Conservation (phyloP, 1,140 invertebrate genomes). For the Anagrus nilaparvatae region DNA sequence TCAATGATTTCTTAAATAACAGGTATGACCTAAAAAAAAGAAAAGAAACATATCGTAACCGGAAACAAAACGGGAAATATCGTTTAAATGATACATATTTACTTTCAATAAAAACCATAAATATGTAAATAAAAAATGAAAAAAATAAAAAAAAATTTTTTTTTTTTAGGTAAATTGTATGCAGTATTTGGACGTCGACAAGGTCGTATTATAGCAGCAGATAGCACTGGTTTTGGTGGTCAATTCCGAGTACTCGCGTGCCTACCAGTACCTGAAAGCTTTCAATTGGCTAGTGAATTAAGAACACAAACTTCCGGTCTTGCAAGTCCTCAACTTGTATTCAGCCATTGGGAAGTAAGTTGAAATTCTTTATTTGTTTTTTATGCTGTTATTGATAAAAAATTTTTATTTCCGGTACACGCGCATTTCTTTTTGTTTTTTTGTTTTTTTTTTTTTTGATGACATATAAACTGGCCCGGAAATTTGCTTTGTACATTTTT, state of each 20-base stretch:
- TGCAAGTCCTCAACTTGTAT: slow-evolving; percentile 88
- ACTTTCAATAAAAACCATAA: neutral
- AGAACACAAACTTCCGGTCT: slow-evolving; percentile 91
- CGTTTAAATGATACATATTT: slow-evolving; percentile 6
- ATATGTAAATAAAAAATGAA: neutral
- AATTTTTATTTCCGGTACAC: too few species aligned
- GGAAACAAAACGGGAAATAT: too few species aligned
- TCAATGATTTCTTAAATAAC: too few species aligned
- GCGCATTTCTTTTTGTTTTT: too few species aligned
- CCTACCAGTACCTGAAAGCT: slow-evolving; percentile 93
- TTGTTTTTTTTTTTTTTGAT: too few species aligned
- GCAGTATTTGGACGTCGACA: slow-evolving; percentile 79
- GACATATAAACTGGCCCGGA: too few species aligned
- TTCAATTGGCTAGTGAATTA: slow-evolving; percentile 87
- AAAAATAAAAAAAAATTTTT: slow-evolving; percentile 17
- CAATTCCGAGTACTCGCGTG: slow-evolving; percentile 81
- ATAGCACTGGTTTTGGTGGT: slow-evolving; percentile 75
- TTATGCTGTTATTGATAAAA: too few species aligned
- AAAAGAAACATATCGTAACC: too few species aligned
- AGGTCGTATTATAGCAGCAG: slow-evolving; percentile 80
- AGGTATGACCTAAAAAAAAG: too few species aligned
- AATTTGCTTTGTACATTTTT: too few species aligned
- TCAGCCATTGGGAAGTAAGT: slow-evolving; percentile 94
- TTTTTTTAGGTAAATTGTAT: slow-evolving; percentile 77
- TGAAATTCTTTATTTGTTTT: too few species aligned